These are phyloP conservation scores for Entelurus aequoreus DNA, from an alignment of 2,113 vertebrate genomes.

Conservation along the genomic window DNA sequence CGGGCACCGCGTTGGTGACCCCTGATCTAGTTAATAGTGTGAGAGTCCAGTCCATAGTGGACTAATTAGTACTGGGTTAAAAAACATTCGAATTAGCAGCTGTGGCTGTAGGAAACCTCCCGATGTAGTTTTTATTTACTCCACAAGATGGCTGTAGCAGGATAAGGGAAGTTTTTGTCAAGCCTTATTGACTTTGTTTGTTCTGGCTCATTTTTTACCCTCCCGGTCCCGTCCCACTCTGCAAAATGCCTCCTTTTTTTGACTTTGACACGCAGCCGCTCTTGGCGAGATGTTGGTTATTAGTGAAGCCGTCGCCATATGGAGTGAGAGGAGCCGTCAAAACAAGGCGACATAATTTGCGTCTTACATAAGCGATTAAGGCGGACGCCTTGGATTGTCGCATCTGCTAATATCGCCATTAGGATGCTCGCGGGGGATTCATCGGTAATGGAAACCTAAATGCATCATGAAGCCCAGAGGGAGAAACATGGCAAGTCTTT, in stretches of 20 bases:
- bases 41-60: too few species aligned
- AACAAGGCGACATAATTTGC: conserved; percentile 52
- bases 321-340: conserved; percentile 59
- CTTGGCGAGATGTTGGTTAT: conserved; percentile 54
- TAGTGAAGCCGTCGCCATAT: conserved; percentile 58
- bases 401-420: conserved; percentile 39
- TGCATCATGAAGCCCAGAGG: conserved; percentile 38
- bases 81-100: too few species aligned
- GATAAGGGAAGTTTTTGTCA: conserved; percentile 63
- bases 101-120: too few species aligned
- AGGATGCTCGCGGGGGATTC: conserved; percentile 12
- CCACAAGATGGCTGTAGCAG: neutral
- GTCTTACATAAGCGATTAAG: conserved; percentile 28
- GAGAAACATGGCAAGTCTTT: conserved; percentile 2
- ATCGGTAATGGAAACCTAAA: conserved; percentile 10
- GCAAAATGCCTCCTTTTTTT: conserved; percentile 10
- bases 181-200: conserved; percentile 74
- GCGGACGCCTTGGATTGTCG: conserved; percentile 29
- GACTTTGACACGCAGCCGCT: conserved; percentile 58
- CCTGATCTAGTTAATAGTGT: too few species aligned
- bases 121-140: too few species aligned
- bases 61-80: too few species aligned
- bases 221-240: conserved; percentile 33
- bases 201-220: conserved; percentile 69
- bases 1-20: too few species aligned